Evolutionary conservation across 2,113 vertebrate species (phyloP).

Genomic region (Misgurnus anguillicaudatus): DNA sequence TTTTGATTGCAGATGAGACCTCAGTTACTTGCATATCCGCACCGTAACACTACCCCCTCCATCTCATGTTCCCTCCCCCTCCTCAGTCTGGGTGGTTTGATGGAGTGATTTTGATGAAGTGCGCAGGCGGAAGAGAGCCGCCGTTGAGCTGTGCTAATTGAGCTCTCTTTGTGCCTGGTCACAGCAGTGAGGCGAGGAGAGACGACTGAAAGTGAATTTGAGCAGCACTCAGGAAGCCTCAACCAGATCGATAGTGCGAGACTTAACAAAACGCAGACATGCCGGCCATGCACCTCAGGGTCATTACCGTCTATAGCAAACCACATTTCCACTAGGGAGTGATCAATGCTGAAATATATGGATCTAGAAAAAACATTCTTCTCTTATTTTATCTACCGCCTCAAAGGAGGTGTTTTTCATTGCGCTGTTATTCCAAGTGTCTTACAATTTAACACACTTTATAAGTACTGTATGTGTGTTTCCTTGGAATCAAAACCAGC

Average conservation of each 20-base stretch:
- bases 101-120: slow-evolving; percentile 67
- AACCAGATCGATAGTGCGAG: slow-evolving; percentile 69
- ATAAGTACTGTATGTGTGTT: too few species aligned
- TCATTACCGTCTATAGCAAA: slow-evolving; percentile 73
- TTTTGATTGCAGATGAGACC: slow-evolving; percentile 72
- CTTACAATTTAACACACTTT: too few species aligned
- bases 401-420: too few species aligned
- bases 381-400: neutral
- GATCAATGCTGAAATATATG: slow-evolving; percentile 73
- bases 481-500: too few species aligned
- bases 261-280: slow-evolving; percentile 78
- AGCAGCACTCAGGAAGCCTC: slow-evolving; percentile 72
- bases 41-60: neutral
- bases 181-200: slow-evolving; percentile 67
- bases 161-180: slow-evolving; percentile 75
- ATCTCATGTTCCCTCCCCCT: neutral
- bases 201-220: slow-evolving; percentile 68
- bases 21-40: slow-evolving; percentile 16
- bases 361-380: slow-evolving; percentile 17
- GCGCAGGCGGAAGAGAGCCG: slow-evolving; percentile 43
- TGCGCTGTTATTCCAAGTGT: too few species aligned
- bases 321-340: slow-evolving; percentile 69
- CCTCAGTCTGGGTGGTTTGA: slow-evolving; percentile 52
- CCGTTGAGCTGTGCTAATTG: slow-evolving; percentile 73
- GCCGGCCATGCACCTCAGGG: slow-evolving; percentile 70